Percentiles rank a stretch among this genome's conserved stretches.
phyloP scores from a whole-genome alignment of 2,113 vertebrate species.

The Mesoclemmys tuberculata region DNA sequence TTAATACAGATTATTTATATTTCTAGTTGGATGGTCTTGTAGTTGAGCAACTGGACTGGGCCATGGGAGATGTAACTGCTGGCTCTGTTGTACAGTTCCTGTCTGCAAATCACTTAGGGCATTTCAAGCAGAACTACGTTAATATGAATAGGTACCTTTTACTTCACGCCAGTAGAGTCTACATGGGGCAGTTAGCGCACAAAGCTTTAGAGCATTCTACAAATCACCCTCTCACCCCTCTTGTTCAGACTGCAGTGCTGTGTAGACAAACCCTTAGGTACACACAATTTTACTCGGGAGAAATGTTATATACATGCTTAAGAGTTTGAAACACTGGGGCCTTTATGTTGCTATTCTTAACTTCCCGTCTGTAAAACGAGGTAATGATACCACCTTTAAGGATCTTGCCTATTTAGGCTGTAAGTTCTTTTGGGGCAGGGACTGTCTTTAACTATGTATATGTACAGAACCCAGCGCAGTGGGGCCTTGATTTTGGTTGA shows the following conservation, averaged over 20 bases:
- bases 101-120: background rate
- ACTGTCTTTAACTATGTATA: background rate
- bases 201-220: background rate
- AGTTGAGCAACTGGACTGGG: background rate
- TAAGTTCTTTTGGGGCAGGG: background rate
- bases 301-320: background rate
- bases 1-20: background rate
- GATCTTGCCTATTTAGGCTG: background rate
- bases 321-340: background rate
- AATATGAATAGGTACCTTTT: background rate
- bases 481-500: background rate
- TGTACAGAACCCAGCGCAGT: background rate
- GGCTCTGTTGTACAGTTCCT: background rate
- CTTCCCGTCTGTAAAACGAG: slow-evolving; percentile 2
- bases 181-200: background rate
- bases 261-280: background rate
- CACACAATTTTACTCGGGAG: background rate
- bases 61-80: background rate
- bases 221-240: too few relatives aligned
- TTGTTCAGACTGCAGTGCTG: background rate
- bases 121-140: background rate
- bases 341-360: background rate
- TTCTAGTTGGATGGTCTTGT: background rate
- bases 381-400: slow-evolving; percentile 39
- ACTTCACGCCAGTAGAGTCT: background rate